Conservation (phyloP, 1,140 invertebrate species). For the Campoletis sonorensis region DNA sequence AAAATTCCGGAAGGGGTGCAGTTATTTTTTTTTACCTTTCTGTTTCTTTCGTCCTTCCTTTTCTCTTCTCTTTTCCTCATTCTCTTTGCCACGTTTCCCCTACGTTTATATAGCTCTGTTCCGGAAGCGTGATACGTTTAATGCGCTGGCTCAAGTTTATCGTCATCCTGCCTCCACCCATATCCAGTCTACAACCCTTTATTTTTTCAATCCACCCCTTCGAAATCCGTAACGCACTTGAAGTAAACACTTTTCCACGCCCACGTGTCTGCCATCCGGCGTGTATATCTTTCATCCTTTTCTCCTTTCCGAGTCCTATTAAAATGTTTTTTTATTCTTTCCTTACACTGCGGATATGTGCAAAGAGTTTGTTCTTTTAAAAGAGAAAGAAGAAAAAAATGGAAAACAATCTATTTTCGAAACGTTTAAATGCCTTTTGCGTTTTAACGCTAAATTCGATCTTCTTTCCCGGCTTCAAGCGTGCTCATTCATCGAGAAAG, state of each 20-base stretch:
- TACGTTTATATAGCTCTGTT: neutral
- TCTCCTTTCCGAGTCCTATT: no score
- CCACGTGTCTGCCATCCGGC: constrained; percentile 8
- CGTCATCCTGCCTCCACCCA: neutral
- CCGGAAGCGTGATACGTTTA: constrained; percentile 22
- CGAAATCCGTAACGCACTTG: constrained; percentile 2
- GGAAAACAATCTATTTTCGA: no score
- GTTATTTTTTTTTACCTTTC: neutral
- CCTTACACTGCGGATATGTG: no score
- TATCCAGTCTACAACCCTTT: constrained; percentile 14
- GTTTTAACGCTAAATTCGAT: no score
- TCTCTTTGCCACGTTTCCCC: neutral
- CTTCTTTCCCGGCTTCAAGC: no score
- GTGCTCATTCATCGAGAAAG: no score
- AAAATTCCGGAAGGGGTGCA: constrained; percentile 22
- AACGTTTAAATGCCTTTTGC: no score
- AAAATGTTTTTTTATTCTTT: no score
- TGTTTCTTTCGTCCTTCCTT: neutral
- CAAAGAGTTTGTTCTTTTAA: no score
- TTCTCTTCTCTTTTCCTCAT: no score
- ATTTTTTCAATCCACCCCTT: constrained; percentile 23
- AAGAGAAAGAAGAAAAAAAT: no score
- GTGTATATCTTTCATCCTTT: no score
- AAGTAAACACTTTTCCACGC: constrained; percentile 17
- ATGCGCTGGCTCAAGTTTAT: neutral